Percentiles rank a stretch among this genome's conserved stretches.
phyloP scores from a whole-genome alignment of 1,140 invertebrate species.

The Pseudomyrmex concolor region DNA sequence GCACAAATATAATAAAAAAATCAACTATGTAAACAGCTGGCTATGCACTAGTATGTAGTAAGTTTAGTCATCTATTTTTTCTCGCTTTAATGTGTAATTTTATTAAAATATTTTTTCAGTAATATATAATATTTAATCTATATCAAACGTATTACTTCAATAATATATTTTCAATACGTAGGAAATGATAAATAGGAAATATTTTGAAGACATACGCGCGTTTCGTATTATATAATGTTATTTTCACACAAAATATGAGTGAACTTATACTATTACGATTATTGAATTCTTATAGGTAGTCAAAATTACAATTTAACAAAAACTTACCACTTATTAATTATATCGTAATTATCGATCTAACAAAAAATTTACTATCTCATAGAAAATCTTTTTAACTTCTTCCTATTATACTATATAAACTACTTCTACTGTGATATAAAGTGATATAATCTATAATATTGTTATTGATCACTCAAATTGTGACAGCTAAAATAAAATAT shows the following conservation, averaged over 20 bases:
- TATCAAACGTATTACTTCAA: slow-evolving; percentile 13
- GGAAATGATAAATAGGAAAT: not conserved
- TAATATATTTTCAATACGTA: slow-evolving; percentile 18
- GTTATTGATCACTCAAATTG: slow-evolving; percentile 41
- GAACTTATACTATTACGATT: not conserved
- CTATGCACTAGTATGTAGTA: not conserved
- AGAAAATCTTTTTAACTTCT: slow-evolving; percentile 29
- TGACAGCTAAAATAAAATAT: slow-evolving; percentile 27
- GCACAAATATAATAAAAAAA: slow-evolving; percentile 51
- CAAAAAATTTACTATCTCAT: not conserved
- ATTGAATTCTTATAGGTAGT: slow-evolving; percentile 19
- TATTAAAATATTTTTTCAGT: slow-evolving; percentile 18
- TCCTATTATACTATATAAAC: not conserved
- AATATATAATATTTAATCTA: slow-evolving; percentile 18
- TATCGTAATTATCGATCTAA: not conserved
- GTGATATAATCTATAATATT: slow-evolving; percentile 37
- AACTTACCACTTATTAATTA: too few relatives aligned
- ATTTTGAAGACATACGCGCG: not conserved
- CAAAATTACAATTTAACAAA: too few relatives aligned
- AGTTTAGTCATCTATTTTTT: slow-evolving; percentile 16
- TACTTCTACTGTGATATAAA: slow-evolving; percentile 50
- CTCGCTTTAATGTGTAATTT: not conserved
- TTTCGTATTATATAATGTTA: not conserved
- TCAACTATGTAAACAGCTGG: slow-evolving; percentile 53
- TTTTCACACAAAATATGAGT: too few relatives aligned